phyloP scores from a whole-genome alignment of 2,797 vertebrate species.

The Lerista edwardsae region DNA sequence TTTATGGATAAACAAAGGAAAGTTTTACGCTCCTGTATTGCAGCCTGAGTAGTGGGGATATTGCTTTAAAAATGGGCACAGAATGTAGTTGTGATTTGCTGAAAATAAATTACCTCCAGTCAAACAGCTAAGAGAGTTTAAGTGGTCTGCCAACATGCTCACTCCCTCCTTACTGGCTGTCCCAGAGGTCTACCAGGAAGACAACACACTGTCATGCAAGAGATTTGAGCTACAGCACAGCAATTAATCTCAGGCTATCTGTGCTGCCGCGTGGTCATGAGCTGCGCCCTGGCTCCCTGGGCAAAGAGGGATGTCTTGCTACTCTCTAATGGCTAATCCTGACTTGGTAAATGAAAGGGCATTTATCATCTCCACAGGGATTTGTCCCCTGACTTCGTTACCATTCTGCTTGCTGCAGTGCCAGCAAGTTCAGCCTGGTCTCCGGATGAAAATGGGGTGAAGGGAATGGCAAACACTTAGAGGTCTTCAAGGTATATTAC shows the following conservation, averaged over 20 bases:
- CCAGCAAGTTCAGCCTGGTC: not conserved
- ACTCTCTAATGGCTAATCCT: not conserved
- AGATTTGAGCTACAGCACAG: slow-evolving; percentile 10
- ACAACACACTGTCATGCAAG: slow-evolving; percentile 1
- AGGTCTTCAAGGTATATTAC: not conserved
- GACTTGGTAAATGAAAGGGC: not conserved
- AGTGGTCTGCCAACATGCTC: slow-evolving; percentile 19
- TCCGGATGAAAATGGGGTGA: not conserved
- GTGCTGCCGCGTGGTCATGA: not conserved
- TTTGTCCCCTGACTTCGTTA: not conserved
- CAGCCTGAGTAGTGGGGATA: not conserved
- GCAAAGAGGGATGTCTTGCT: not conserved
- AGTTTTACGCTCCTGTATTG: not conserved
- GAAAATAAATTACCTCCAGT: slow-evolving; percentile 34
- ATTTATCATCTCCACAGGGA: slow-evolving; percentile 26
- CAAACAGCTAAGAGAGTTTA: slow-evolving; percentile 27
- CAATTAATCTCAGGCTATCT: slow-evolving; percentile 20
- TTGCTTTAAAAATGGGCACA: not conserved
- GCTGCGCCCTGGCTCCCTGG: not conserved
- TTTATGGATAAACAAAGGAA: not conserved
- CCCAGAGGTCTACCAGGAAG: not conserved
- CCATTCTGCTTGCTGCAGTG: not conserved
- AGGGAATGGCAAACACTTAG: not conserved
- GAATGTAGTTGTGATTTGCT: slow-evolving; percentile 3
- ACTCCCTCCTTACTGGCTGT: not conserved